Evolutionary conservation across 1,140 invertebrate species (phyloP), one percentile per base, ranked within the genome.

Genomic region (Phymastichus coffea): DNA sequence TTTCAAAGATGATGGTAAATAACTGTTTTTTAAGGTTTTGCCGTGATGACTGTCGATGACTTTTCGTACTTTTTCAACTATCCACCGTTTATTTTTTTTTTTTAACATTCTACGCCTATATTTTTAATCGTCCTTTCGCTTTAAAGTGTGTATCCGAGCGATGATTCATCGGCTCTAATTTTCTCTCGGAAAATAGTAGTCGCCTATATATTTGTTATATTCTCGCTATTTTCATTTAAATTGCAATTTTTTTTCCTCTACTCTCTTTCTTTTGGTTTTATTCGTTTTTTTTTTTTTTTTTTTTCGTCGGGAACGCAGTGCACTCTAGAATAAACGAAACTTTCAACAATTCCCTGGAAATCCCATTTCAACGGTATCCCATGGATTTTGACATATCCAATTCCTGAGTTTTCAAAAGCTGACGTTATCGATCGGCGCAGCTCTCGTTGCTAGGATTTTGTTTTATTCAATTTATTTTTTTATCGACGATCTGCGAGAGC

Each of bases 151-250:
- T 52, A 46, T 38, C 47, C 22, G 28, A 6, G 23, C 57, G 43
- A 60, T 60, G 57, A 60, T 54, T 60, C 49, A 60, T 48, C 43
- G 33, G 40, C 22, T 59, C 49, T 59, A 59, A 59, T 59, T 59
- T 59, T 59, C 48, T 47, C 48, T 53, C 49, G 37, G 40, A 37
- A 46, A 53, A 38, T 53, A 35, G 12, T 53, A 26, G 23, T 38
- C 17, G 40, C 28, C 28, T n/a, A n/a, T n/a, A n/a, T 47, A 47
- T 59, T 52, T 59, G 30, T 46, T 53, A 53, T 37, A 47, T 53
- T 53, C 40, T 15, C n/a, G n/a, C n/a, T n/a, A n/a, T n/a, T 20
- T 15, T 38, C 37, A 56, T 57, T 48, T 14, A 38, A 37, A 15
- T 52, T 40, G 3, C 4, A 17, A 40, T 30, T n/a, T 57, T 20